Evolutionary conservation across 2,113 vertebrate species (phyloP).

Genomic region (Sylvietta virens): DNA sequence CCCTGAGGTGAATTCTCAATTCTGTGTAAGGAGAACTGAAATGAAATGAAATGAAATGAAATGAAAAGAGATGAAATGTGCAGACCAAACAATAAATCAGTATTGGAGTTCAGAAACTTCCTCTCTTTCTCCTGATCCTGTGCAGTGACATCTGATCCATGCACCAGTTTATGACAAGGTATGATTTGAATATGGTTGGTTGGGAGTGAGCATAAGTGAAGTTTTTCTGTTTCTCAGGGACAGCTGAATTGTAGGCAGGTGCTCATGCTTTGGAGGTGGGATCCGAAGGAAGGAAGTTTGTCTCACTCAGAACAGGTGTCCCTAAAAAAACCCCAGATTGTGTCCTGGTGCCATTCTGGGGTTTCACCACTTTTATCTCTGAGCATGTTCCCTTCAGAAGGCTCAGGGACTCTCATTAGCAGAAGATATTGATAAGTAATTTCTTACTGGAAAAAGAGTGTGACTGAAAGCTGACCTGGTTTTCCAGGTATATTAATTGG

Average conservation of each 20-base stretch:
- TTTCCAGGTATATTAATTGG: neutral
- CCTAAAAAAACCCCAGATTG: neutral
- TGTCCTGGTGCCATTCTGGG: neutral
- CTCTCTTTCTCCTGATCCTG: neutral
- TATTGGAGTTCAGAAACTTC: neutral
- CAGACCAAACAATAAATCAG: neutral
- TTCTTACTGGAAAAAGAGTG: neutral
- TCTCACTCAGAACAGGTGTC: neutral
- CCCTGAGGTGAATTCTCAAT: neutral
- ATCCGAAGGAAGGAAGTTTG: neutral
- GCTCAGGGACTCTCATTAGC: neutral
- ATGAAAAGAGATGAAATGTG: neutral
- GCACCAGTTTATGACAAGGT: neutral
- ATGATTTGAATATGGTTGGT: neutral
- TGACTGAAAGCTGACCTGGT: neutral
- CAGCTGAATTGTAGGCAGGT: slow-evolving; percentile 6
- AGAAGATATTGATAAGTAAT: neutral
- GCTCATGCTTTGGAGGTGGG: neutral
- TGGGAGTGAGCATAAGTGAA: neutral
- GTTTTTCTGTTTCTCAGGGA: neutral
- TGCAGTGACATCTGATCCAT: neutral
- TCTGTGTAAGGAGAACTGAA: neutral
- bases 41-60: too few relatives aligned
- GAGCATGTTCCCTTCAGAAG: neutral
- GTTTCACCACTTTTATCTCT: neutral